phyloP scores from a whole-genome alignment of 2,888 invertebrate genomes.

The Melanostoma scalare region DNA sequence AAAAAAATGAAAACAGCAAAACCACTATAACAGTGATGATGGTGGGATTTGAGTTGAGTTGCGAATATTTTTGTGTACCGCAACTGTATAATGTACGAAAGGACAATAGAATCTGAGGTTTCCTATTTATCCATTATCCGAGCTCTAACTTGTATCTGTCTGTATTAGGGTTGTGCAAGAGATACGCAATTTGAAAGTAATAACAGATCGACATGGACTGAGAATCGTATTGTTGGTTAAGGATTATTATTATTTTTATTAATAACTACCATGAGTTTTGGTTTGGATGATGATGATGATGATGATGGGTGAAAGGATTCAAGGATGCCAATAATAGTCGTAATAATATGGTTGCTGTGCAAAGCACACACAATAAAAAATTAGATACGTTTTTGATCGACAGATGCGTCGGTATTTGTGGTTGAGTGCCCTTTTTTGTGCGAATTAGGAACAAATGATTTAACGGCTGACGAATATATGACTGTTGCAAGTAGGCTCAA shows the following conservation, averaged over 20 bases:
- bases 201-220: constrained; percentile 41
- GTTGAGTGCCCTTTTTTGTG: constrained; percentile 32
- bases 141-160: too few relatives aligned
- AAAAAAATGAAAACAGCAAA: not conserved
- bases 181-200: constrained; percentile 11
- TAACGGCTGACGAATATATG: constrained; percentile 11
- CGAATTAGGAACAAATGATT: constrained; percentile 26
- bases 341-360: constrained; percentile 19
- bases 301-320: constrained; percentile 60
- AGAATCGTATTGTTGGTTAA: constrained; percentile 63
- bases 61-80: constrained; percentile 50
- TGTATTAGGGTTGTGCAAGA: constrained; percentile 52
- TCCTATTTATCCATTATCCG: constrained; percentile 17
- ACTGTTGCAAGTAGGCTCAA: too few relatives aligned
- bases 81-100: constrained; percentile 26
- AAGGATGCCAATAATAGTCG: constrained; percentile 49
- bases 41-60: constrained; percentile 50
- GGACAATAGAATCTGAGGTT: constrained; percentile 55
- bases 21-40: constrained; percentile 22
- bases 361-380: constrained; percentile 2
- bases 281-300: constrained; percentile 7
- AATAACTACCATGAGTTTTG: constrained; percentile 45
- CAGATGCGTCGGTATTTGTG: constrained; percentile 58
- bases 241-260: constrained; percentile 56
- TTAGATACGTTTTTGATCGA: constrained; percentile 47